Base-by-base conservation (phyloP, 2,888 invertebrate species). In the Mesorhabditis sp. region DNA sequence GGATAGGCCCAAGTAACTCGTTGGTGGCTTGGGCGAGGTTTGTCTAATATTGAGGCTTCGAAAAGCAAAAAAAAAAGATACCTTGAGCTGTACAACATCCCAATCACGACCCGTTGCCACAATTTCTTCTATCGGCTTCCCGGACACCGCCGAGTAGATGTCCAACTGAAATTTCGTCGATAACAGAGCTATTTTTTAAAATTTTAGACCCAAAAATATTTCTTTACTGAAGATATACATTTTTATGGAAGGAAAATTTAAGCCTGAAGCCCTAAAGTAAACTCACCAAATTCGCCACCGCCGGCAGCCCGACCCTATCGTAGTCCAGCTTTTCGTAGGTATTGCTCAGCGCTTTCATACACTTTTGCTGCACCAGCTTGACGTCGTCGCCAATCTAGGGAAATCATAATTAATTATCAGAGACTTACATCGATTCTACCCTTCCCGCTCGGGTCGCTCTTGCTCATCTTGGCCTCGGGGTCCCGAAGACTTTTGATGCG, bases 381-480 rank as follows among this genome's bases (percentile, higher is more conserved):
- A 92, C 91, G 5, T 65, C 62, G 28, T 78, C 77, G 2, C 68
- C 74, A n/a, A 77, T 69, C 74, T 76, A 66, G 66, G 42, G 42
- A 45, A 6, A 5, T 7, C 61, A 15, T 13, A 62, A 10, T 69
- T n/a, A 4, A 61, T 68, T 66, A 43, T 5, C 62, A 58, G 4
- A 41, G 6, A n/a, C 74, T 58, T 0, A 91, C 90, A 6, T 89
- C 86, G 85, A 98, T 92, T 69, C 93, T 89, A 75, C 92, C 91
- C 83, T 90, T 91, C 0, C 89, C 86, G 87, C 93, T 92, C 0
- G 89, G 85, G 84, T 94, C 93, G 0, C 97, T 97, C 88, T 98
- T 99, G 10, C 97, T 97, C 98, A 99, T 98, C 89, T 98, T 99
- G 85, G 92, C 92, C 0, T 86, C 85, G 0, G 96, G 95, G 84